A percentile compares a stretch with the other conserved stretches of the same genome.
Evolutionary conservation across 2,888 invertebrate species (phyloP).

Genomic region (Philopedon plagiatum): DNA sequence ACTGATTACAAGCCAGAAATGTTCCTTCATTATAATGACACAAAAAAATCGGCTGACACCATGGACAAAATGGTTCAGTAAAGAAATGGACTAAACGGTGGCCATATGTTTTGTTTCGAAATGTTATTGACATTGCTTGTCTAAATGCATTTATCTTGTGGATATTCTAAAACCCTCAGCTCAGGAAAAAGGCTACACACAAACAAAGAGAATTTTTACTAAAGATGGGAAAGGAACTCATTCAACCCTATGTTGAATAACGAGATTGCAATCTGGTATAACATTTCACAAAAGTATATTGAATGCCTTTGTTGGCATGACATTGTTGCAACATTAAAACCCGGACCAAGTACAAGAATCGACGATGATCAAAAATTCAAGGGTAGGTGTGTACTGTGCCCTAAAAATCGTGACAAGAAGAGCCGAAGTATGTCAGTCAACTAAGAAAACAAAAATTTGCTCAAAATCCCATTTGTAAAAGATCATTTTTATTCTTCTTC

Average conservation of each 20-base stretch:
- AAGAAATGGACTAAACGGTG: too few relatives aligned
- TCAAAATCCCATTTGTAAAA: neutral
- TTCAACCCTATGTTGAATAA: neutral
- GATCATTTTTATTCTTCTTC: too few relatives aligned
- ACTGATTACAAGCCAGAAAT: slow-evolving; percentile 30
- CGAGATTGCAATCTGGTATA: too few relatives aligned
- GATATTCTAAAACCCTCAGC: neutral
- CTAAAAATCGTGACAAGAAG: neutral
- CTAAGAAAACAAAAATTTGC: neutral
- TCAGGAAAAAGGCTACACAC: neutral
- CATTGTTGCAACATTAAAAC: neutral
- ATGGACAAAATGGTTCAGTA: too few relatives aligned
- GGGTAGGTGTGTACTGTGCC: too few relatives aligned
- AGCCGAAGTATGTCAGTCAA: neutral
- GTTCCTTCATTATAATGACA: slow-evolving; percentile 44
- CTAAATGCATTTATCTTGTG: too few relatives aligned
- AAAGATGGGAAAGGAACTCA: neutral
- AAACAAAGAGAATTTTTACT: neutral
- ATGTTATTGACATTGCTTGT: too few relatives aligned
- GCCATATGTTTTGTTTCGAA: too few relatives aligned
- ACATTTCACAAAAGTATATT: too few relatives aligned
- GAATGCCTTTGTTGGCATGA: neutral
- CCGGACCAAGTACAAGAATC: neutral
- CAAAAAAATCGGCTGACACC: slow-evolving; percentile 5
- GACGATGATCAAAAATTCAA: neutral